A percentile compares a stretch with the other conserved stretches of the same genome.
phyloP scores from a whole-genome alignment of 2,797 vertebrate genomes.

The Cuniculus paca region DNA sequence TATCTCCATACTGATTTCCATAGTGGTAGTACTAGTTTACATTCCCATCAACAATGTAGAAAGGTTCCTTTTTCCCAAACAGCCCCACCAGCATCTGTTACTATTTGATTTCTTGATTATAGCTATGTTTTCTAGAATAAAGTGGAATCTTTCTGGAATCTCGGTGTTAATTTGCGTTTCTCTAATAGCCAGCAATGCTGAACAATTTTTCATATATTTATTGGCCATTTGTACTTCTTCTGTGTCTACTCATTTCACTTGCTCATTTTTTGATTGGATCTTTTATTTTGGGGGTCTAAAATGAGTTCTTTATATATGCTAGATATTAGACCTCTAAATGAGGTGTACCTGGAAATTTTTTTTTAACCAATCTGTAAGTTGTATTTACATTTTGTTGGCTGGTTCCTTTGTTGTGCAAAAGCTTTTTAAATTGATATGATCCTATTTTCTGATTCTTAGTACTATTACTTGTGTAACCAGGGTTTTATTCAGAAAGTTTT shows the following conservation, averaged over 20 bases:
- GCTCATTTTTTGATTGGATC: neutral
- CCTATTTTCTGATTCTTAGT: neutral
- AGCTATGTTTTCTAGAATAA: neutral
- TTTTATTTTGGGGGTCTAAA: neutral
- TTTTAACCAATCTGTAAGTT: neutral
- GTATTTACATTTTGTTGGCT: neutral
- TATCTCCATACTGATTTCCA: neutral
- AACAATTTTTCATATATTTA: neutral
- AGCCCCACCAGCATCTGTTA: neutral
- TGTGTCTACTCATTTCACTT: neutral
- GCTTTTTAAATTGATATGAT: neutral
- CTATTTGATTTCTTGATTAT: neutral
- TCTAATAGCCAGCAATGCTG: neutral
- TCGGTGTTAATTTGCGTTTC: neutral
- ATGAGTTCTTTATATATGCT: neutral
- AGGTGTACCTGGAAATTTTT: neutral
- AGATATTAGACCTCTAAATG: neutral
- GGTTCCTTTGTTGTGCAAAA: neutral
- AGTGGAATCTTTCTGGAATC: neutral
- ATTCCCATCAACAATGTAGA: neutral
- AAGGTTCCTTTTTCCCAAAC: neutral
- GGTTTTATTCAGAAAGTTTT: neutral
- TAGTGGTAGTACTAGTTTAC: neutral
- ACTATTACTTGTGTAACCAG: neutral
- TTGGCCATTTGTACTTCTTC: neutral